Percentiles rank a stretch among this genome's conserved stretches.
phyloP scores from a whole-genome alignment of 1,140 invertebrate genomes.

The Atta texana region DNA sequence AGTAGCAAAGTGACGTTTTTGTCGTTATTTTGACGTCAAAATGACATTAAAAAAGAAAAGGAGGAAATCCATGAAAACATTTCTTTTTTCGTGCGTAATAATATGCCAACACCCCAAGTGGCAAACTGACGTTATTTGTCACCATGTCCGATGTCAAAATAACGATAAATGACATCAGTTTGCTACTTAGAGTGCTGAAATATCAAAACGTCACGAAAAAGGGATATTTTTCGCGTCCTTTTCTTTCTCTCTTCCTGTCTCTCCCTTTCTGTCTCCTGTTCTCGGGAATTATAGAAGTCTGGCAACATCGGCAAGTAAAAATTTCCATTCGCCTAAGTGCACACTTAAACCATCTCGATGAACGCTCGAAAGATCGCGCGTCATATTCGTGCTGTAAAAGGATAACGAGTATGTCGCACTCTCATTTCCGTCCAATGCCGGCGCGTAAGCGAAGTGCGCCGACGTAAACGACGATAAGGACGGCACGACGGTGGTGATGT shows the following conservation, averaged over 20 bases:
- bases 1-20: too few species aligned
- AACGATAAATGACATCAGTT: too few species aligned
- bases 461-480: constrained; percentile 29
- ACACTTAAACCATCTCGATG: constrained; percentile 16
- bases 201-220: neutral
- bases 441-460: neutral
- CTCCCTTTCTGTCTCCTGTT: neutral
- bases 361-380: constrained; percentile 21
- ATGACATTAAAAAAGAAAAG: too few species aligned
- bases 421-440: constrained; percentile 14
- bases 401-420: constrained; percentile 9
- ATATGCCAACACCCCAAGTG: too few species aligned
- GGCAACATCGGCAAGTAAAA: constrained; percentile 31
- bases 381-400: constrained; percentile 44
- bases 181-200: too few species aligned
- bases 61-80: too few species aligned
- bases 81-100: too few species aligned
- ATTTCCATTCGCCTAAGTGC: constrained; percentile 35
- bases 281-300: constrained; percentile 16
- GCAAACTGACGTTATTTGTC: too few species aligned
- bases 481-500: neutral
- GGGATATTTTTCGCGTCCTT: neutral
- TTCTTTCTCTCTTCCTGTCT: neutral
- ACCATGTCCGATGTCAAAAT: too few species aligned
- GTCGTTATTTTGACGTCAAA: too few species aligned